Evolutionary conservation across 2,113 vertebrate genomes (phyloP).

Genomic region (Oceanites oceanicus): DNA sequence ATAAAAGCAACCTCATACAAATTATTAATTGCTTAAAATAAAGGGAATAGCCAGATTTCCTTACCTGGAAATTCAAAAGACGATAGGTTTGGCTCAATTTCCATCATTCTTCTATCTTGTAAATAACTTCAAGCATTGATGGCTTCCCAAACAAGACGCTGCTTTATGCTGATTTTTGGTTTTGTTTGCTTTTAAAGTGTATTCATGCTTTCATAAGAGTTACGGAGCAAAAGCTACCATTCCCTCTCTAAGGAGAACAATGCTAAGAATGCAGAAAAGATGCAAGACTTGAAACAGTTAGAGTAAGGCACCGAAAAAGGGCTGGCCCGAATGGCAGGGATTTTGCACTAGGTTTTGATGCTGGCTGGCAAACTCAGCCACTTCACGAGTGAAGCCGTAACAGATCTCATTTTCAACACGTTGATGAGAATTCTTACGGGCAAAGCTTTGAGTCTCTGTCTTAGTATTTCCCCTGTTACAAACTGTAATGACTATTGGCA

Average conservation of each 20-base stretch:
- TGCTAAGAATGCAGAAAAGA: slow-evolving; percentile 31
- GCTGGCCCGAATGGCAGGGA: neutral
- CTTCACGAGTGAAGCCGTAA: neutral
- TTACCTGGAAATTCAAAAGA: slow-evolving; percentile 63
- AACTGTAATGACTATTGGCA: neutral
- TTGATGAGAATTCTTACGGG: fast-evolving
- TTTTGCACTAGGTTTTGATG: neutral
- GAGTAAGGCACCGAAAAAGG: slow-evolving; percentile 12
- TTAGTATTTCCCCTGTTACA: neutral
- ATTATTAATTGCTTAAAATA: slow-evolving; percentile 44
- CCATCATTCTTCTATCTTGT: slow-evolving; percentile 69
- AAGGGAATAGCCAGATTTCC: slow-evolving; percentile 64
- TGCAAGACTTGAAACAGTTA: slow-evolving; percentile 27
- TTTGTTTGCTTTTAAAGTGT: slow-evolving; percentile 60
- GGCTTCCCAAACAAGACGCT: slow-evolving; percentile 58
- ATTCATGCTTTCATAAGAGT: slow-evolving; percentile 22
- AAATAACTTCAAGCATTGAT: slow-evolving; percentile 62
- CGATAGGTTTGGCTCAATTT: slow-evolving; percentile 64
- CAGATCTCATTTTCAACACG: neutral
- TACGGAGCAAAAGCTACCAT: slow-evolving; percentile 29
- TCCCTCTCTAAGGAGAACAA: slow-evolving; percentile 4
- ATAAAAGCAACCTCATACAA: neutral
- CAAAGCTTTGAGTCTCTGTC: neutral
- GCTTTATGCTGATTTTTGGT: slow-evolving; percentile 54
- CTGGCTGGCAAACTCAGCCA: neutral